Percentiles rank a stretch among this genome's conserved stretches.
Evolutionary conservation across 2,888 invertebrate species (phyloP).

Genomic region (Dichetophora obliterata): DNA sequence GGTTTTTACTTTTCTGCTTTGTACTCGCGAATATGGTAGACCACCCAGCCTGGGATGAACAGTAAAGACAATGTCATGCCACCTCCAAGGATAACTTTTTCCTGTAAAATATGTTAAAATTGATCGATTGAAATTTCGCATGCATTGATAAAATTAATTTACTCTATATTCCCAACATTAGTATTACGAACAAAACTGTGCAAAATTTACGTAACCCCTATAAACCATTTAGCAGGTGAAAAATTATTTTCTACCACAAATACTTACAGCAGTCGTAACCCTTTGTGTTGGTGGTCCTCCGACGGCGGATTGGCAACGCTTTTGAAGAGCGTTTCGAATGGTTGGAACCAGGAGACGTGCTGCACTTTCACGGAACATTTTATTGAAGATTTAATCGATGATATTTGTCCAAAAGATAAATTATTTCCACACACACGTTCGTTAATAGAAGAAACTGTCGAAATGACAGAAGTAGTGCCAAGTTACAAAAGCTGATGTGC

Average conservation of each 20-base stretch:
- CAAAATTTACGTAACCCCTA: constrained; percentile 49
- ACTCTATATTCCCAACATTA: background rate
- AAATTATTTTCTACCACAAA: background rate
- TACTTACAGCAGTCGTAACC: constrained; percentile 65
- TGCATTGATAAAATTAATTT: background rate
- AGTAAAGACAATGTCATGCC: constrained; percentile 61
- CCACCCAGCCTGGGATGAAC: constrained; percentile 64
- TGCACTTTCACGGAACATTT: constrained; percentile 64
- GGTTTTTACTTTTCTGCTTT: constrained; percentile 59
- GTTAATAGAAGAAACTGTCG: no score
- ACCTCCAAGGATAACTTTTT: constrained; percentile 63
- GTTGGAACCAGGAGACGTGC: constrained; percentile 64
- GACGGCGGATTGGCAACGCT: constrained; percentile 64
- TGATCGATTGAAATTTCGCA: background rate
- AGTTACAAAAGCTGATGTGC: no score
- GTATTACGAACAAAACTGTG: background rate
- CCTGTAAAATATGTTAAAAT: constrained; percentile 55
- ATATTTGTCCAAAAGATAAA: constrained; percentile 12
- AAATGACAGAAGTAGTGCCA: no score
- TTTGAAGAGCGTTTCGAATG: constrained; percentile 62
- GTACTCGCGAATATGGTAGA: constrained; percentile 65
- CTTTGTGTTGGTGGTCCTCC: constrained; percentile 66
- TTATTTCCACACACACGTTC: background rate
- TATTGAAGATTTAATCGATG: constrained; percentile 39
- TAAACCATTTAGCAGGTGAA: background rate